phyloP scores from a whole-genome alignment of 37 sponge, comb jelly and placozoan species.

The Hormiphora californensis region DNA sequence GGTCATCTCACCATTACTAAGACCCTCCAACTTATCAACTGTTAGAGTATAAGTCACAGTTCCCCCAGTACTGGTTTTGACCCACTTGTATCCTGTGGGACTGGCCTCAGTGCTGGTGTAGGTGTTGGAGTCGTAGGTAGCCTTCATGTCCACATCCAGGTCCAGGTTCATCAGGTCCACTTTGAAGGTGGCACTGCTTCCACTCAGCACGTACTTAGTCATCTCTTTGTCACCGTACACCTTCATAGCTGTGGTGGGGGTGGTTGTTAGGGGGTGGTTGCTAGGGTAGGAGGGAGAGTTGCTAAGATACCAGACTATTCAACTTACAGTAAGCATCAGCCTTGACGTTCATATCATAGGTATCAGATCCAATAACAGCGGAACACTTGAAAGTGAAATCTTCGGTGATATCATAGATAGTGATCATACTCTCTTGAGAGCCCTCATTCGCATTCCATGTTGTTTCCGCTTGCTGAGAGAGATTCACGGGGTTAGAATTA shows the following conservation, averaged over 20 bases:
- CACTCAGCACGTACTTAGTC: neutral
- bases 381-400: neutral
- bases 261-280: neutral
- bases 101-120: neutral
- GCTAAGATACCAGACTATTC: no score
- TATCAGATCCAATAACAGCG: neutral
- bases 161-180: neutral
- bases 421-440: neutral
- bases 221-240: neutral
- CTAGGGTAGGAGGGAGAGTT: neutral
- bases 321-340: constrained; percentile 13
- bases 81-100: neutral
- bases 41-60: neutral
- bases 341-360: neutral
- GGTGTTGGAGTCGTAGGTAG: neutral
- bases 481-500: neutral
- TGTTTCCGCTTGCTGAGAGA: neutral
- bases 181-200: neutral
- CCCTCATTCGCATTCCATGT: neutral
- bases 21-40: neutral
- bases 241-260: neutral
- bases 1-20: neutral
- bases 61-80: neutral
- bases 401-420: neutral
- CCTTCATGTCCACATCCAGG: neutral